Conservation (phyloP, 2,888 invertebrate species). For the Biston stratarius region DNA sequence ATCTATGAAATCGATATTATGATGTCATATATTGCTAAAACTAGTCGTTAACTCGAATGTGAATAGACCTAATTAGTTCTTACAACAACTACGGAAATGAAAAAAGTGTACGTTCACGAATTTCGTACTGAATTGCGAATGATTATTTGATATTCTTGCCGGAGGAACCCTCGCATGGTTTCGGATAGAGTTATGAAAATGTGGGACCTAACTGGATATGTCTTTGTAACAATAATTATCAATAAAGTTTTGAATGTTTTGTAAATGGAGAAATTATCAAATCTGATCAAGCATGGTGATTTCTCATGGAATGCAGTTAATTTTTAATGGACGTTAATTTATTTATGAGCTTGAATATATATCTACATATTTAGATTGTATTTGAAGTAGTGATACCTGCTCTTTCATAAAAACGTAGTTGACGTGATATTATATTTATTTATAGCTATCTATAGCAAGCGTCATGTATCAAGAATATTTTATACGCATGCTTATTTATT, state of each 20-base stretch:
- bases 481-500: slow-evolving; percentile 19
- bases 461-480: slow-evolving; percentile 17
- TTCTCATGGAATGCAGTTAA: slow-evolving; percentile 33
- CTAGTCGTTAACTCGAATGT: slow-evolving; percentile 32
- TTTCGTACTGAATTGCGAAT: slow-evolving; percentile 5
- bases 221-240: slow-evolving; percentile 47
- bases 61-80: slow-evolving; percentile 24
- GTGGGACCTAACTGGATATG: slow-evolving; percentile 75
- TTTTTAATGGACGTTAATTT: slow-evolving; percentile 55
- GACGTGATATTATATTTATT: slow-evolving; percentile 69
- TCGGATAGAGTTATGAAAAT: slow-evolving; percentile 60
- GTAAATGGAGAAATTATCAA: slow-evolving; percentile 29
- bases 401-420: slow-evolving; percentile 69
- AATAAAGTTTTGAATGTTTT: slow-evolving; percentile 32
- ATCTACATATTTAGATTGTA: slow-evolving; percentile 26
- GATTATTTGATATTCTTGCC: slow-evolving; percentile 66
- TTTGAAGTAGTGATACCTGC: slow-evolving; percentile 51
- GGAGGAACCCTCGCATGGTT: slow-evolving; percentile 55
- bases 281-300: slow-evolving; percentile 42
- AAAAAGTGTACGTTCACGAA: slow-evolving; percentile 11
- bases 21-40: not conserved
- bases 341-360: slow-evolving; percentile 61
- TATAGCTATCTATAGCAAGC: slow-evolving; percentile 9
- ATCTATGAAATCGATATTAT: slow-evolving; percentile 14
- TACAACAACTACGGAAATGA: slow-evolving; percentile 40